These are phyloP conservation scores for Eidolon dupreanum DNA, from an alignment of 2,797 vertebrate species.

Conservation along the genomic window DNA sequence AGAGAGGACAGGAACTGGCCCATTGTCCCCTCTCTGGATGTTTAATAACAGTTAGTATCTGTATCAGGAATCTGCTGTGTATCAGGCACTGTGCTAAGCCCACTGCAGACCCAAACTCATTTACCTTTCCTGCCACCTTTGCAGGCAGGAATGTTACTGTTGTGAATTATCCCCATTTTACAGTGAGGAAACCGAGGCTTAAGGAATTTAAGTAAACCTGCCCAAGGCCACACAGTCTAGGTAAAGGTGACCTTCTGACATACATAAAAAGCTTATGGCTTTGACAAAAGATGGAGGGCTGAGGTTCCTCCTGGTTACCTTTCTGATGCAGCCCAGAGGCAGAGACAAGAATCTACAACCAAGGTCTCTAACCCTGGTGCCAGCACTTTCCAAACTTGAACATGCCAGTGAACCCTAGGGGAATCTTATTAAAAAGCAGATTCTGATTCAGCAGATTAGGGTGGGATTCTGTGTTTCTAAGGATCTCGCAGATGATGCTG, in stretches of 20 bases:
- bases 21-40: neutral
- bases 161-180: neutral
- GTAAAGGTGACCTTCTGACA: neutral
- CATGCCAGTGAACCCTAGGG: neutral
- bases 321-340: accelerated
- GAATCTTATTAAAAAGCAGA: neutral
- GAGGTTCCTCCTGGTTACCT: neutral
- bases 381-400: neutral
- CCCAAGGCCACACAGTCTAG: neutral
- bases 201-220: neutral
- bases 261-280: neutral
- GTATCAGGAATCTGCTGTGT: neutral
- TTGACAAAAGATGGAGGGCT: neutral
- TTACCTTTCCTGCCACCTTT: too few relatives aligned
- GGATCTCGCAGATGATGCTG: neutral
- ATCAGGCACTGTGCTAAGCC: neutral
- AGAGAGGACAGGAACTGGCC: neutral
- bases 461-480: neutral
- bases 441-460: neutral
- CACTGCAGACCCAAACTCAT: neutral
- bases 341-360: neutral
- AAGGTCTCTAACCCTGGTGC: neutral
- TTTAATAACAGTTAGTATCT: neutral
- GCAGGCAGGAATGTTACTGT: too few relatives aligned
- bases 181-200: neutral